phyloP scores from a whole-genome alignment of 2,888 invertebrate genomes.

The Eumacrocentrus americanus region DNA sequence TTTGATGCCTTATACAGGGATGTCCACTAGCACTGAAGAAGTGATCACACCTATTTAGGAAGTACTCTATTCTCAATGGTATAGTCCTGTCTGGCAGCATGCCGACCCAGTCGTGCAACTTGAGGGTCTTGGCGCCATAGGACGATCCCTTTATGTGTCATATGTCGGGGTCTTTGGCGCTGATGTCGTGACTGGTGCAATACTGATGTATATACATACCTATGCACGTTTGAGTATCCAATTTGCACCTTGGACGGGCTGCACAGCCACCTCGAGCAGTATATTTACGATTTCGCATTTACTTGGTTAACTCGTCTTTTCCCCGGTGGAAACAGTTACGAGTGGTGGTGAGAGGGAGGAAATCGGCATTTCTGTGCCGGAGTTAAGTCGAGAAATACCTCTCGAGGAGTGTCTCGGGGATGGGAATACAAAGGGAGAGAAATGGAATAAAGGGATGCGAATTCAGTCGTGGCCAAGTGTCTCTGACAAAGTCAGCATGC shows the following conservation, averaged over 20 bases:
- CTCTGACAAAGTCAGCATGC: background rate
- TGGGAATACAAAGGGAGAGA: background rate
- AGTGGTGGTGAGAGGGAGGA: background rate
- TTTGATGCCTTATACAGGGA: background rate
- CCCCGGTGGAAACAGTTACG: background rate
- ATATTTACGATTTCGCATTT: constrained; percentile 24
- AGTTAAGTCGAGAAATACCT: background rate
- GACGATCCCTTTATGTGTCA: constrained; percentile 15
- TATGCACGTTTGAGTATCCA: constrained; percentile 11
- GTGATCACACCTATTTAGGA: background rate
- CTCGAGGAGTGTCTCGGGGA: background rate
- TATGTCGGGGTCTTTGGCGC: constrained; percentile 5
- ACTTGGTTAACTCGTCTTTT: background rate
- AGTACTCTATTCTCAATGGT: constrained; percentile 10
- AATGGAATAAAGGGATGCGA: no score
- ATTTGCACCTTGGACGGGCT: constrained; percentile 22
- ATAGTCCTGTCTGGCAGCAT: constrained; percentile 6
- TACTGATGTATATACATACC: background rate
- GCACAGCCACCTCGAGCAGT: background rate
- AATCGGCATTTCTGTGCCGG: no score
- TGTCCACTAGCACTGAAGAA: background rate
- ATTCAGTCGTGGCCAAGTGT: background rate
- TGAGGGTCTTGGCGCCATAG: no score
- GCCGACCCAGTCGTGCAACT: constrained; percentile 16
- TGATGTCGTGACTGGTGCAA: constrained; percentile 12